Percentiles rank a stretch among this genome's conserved stretches.
phyloP scores from a whole-genome alignment of 2,888 invertebrate species.

The Euplexia lucipara region DNA sequence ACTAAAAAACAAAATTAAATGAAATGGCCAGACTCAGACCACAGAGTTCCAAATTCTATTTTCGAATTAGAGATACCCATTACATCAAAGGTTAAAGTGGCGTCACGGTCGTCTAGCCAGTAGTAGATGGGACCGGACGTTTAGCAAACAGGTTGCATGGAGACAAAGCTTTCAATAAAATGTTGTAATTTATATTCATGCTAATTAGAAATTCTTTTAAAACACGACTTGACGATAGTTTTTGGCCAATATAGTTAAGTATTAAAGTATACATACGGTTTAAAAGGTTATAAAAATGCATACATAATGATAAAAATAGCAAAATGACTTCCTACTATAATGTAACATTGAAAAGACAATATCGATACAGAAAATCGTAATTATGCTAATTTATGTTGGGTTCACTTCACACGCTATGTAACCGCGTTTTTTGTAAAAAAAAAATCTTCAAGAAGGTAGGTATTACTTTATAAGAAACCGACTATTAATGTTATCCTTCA shows the following conservation, averaged over 20 bases:
- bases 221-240: background rate
- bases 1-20: background rate
- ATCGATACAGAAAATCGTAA: conserved; percentile 2
- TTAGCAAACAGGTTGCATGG: conserved; percentile 25
- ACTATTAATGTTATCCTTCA: conserved; percentile 24
- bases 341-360: conserved; percentile 31
- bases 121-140: conserved; percentile 9
- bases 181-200: conserved; percentile 10
- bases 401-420: background rate
- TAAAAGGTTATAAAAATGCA: conserved; percentile 6
- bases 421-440: background rate
- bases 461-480: background rate
- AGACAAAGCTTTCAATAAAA: conserved; percentile 21
- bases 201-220: conserved; percentile 5
- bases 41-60: background rate
- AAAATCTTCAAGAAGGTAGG: background rate
- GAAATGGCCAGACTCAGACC: no score
- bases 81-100: conserved; percentile 47
- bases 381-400: conserved; percentile 33
- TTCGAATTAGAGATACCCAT: conserved; percentile 8
- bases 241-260: background rate
- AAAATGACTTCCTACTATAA: conserved; percentile 19
- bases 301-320: background rate
- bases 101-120: conserved; percentile 41
- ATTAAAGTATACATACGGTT: background rate